Evolutionary conservation across 2,888 invertebrate species (phyloP).

Genomic region (Trilocha varians): DNA sequence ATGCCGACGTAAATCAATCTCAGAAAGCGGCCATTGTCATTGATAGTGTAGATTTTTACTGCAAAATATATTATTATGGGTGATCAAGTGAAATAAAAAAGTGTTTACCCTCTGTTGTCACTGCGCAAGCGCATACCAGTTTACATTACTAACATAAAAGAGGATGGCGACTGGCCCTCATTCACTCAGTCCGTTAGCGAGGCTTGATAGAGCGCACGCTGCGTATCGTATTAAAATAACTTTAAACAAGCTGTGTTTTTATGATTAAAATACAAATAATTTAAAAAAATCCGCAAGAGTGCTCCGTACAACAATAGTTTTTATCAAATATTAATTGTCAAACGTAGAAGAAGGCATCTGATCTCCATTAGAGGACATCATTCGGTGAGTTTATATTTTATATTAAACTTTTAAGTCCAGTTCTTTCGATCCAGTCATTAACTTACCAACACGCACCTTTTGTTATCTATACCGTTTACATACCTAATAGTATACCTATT

Average conservation of each 20-base stretch:
- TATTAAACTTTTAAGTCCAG: constrained; percentile 5
- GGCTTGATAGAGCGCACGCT: constrained; percentile 35
- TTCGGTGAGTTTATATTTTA: constrained; percentile 18
- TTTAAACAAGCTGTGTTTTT: neutral
- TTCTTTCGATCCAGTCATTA: constrained; percentile 3
- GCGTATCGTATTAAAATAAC: constrained; percentile 13
- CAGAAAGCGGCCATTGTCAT: neutral
- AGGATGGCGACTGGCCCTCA: constrained; percentile 57
- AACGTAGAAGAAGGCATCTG: constrained; percentile 9
- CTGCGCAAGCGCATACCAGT: constrained; percentile 50
- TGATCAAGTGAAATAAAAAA: constrained; percentile 24
- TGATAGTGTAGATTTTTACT: neutral
- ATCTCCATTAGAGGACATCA: constrained; percentile 5
- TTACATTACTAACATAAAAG: constrained; percentile 62
- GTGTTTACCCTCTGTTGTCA: constrained; percentile 34
- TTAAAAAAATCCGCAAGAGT: neutral
- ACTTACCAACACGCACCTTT: constrained; percentile 12
- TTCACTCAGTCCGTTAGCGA: constrained; percentile 52
- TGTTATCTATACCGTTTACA: neutral
- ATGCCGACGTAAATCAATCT: neutral
- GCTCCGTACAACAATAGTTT: too few relatives aligned
- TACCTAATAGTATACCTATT: too few relatives aligned
- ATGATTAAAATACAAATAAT: neutral
- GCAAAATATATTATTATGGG: constrained; percentile 21
- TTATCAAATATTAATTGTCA: neutral